A percentile compares a stretch with the other conserved stretches of the same genome.
phyloP scores from a whole-genome alignment of 2,888 invertebrate genomes.

The Thecocarcelia acutangulata region DNA sequence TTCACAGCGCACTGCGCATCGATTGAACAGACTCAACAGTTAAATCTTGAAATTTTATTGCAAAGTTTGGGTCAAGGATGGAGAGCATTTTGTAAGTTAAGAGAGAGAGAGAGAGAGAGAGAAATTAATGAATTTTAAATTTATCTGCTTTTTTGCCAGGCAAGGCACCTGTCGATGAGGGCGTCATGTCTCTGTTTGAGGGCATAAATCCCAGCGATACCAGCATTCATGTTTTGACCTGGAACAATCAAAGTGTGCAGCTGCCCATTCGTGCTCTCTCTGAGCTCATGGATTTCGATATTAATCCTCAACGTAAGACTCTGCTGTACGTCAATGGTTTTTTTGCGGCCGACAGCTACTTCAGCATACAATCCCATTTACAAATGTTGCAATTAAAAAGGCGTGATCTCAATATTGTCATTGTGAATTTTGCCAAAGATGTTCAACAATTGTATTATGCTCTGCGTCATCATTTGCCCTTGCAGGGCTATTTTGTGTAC shows the following conservation, averaged over 20 bases:
- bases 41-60: slow-evolving; percentile 74
- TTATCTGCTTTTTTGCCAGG: slow-evolving; percentile 71
- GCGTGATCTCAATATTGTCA: slow-evolving; percentile 76
- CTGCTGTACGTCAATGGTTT: slow-evolving; percentile 77
- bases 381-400: slow-evolving; percentile 73
- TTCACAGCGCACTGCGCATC: not conserved
- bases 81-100: slow-evolving; percentile 76
- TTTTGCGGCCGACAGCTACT: slow-evolving; percentile 74
- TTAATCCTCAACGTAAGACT: slow-evolving; percentile 74
- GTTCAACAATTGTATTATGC: slow-evolving; percentile 77
- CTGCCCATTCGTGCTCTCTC: slow-evolving; percentile 77
- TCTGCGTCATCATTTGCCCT: slow-evolving; percentile 75
- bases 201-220: slow-evolving; percentile 79
- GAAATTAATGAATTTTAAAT: not conserved
- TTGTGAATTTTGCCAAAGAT: slow-evolving; percentile 76
- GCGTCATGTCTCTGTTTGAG: slow-evolving; percentile 76
- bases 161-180: slow-evolving; percentile 77
- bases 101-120: not conserved
- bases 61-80: slow-evolving; percentile 75
- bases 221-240: slow-evolving; percentile 74
- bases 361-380: slow-evolving; percentile 76
- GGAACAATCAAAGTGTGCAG: slow-evolving; percentile 76
- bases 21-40: slow-evolving; percentile 72
- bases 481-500: slow-evolving; percentile 76
- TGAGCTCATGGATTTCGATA: slow-evolving; percentile 76